Evolutionary conservation across 2,888 invertebrate genomes (phyloP), one percentile per base, ranked within the genome.

Genomic region (Agapostemon virescens): DNA sequence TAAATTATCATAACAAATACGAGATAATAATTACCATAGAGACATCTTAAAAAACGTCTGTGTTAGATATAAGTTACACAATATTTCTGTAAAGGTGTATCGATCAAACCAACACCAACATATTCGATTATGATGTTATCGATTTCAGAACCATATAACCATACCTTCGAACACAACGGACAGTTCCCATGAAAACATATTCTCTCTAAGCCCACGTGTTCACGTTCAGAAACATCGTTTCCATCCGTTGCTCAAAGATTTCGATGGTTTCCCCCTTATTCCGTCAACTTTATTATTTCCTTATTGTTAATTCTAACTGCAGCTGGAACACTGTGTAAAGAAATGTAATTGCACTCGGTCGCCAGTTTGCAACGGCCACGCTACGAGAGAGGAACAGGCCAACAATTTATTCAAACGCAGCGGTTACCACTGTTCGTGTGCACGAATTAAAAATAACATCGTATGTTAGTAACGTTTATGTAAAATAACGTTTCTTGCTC

Each of bases 361-460:
- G 40, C 58, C 55, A 23, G 64, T 58, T 36, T 13, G 64, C 17
- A 58, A 30, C n/a, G 55, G 38, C 17, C 2, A 23, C 49, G 30
- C 26, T 11, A 70, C 40, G 15, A n/a, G n/a, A 15, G 5, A 36
- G 40, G 42, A 33, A 15, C 20, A 33, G 15, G 23, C 26, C 2
- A 30, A 69, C 69, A 71, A 78, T 79, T 71, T 63, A 81, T 74
- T 74, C 74, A 45, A 68, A 55, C 26, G 17, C 55, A 30, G 30
- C 23, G 7, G 73, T 55, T 20, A 63, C 52, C 26, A 23, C 36
- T 17, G 11, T 3, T 26, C 33, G 17, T 15, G 5, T 58, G 71
- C 7, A 36, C 26, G 71, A 79, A 74, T 80, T 64, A 80, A 75
- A 69, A 80, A 49, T 69, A 75, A 63, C 38, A 55, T 49, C 58